Evolutionary conservation across 2,888 invertebrate species (phyloP).

Genomic region (Drosophila pseudotakahashii): DNA sequence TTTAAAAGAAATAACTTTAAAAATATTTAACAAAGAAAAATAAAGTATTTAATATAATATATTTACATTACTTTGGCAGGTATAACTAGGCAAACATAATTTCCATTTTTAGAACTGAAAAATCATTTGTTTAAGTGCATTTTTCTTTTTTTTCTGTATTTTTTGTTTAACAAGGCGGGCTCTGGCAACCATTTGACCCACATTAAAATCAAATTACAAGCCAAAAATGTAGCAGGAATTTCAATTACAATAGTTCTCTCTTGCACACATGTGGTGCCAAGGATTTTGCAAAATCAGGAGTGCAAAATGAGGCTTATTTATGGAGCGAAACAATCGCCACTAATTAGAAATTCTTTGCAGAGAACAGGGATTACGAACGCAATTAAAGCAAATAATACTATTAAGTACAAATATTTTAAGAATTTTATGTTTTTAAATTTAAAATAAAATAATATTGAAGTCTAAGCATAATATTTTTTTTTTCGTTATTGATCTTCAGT

Average conservation of each 20-base stretch:
- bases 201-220: conserved; percentile 70
- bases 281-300: conserved; percentile 32
- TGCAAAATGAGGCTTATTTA: conserved; percentile 24
- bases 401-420: no score
- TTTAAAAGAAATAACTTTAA: no score
- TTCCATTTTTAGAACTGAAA: background rate
- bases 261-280: conserved; percentile 15
- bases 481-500: no score
- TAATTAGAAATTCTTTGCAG: conserved; percentile 24
- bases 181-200: conserved; percentile 27
- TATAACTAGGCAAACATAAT: background rate
- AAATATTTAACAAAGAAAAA: no score
- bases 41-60: no score
- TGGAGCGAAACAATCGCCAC: conserved; percentile 22
- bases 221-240: conserved; percentile 63
- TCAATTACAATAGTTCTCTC: conserved; percentile 64
- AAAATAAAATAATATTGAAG: no score
- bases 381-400: background rate
- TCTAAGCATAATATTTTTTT: no score
- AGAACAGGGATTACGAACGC: background rate
- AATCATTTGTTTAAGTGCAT: background rate
- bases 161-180: conserved; percentile 5
- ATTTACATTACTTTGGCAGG: no score
- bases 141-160: conserved; percentile 2
- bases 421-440: no score